Percentiles rank a stretch among this genome's conserved stretches.
Evolutionary conservation across 2,113 vertebrate genomes (phyloP).

Genomic region (Dermatemys mawii): DNA sequence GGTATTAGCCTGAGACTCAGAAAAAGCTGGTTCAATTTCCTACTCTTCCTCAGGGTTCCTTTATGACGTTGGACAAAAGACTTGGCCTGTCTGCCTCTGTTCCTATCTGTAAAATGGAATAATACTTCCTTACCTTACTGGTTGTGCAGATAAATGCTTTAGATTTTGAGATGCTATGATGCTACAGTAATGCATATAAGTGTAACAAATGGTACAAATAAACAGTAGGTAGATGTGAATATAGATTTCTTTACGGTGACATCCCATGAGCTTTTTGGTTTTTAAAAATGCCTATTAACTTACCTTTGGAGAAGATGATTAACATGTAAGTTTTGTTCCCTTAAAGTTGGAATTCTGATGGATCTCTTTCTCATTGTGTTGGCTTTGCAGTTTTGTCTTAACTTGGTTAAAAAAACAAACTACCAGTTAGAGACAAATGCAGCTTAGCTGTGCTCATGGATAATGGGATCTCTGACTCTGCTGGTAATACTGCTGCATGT

Average conservation of each 20-base stretch:
- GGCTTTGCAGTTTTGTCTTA: background rate
- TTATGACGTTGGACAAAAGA: background rate
- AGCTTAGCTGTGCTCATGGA: background rate
- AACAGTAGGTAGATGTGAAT: background rate
- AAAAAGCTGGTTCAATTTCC: background rate
- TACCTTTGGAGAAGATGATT: background rate
- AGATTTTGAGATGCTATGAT: background rate
- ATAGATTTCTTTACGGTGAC: background rate
- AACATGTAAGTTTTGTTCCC: background rate
- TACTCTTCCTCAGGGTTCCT: background rate
- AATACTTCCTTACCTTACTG: background rate
- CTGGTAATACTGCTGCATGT: background rate
- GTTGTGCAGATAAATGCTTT: background rate
- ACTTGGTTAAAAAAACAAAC: background rate
- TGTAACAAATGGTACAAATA: no score
- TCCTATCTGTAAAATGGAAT: background rate
- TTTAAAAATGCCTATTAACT: background rate
- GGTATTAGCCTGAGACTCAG: background rate
- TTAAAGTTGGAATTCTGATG: background rate
- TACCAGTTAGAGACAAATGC: background rate
- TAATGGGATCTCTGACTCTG: background rate
- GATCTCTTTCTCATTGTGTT: background rate
- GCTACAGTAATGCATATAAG: no score
- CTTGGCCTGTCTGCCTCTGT: no score
- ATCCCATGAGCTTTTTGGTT: background rate